These are phyloP conservation scores for Sebastes alutus DNA, from an alignment of 2,797 vertebrate genomes.

Conservation along the genomic window DNA sequence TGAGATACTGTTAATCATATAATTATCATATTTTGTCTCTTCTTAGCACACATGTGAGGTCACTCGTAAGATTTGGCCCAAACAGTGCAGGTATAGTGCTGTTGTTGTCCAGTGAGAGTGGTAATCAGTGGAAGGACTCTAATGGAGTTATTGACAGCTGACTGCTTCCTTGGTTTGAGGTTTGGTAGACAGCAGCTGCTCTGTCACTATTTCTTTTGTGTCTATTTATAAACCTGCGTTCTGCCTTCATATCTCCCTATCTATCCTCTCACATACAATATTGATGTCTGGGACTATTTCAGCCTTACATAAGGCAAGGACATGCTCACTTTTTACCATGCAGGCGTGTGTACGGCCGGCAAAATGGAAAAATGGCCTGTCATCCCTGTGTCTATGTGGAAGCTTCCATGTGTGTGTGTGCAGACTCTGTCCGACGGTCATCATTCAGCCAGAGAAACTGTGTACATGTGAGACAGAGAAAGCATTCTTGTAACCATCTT, in stretches of 20 bases:
- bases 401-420: background rate
- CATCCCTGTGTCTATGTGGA: background rate
- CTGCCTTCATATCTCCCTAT: background rate
- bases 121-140: background rate
- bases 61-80: background rate
- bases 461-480: background rate
- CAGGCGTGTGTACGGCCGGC: background rate
- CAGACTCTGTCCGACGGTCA: background rate
- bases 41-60: background rate
- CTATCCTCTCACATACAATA: constrained; percentile 53
- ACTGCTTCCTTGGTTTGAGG: background rate
- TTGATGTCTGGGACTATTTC: constrained; percentile 56
- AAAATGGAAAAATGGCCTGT: background rate
- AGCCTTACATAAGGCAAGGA: constrained; percentile 47
- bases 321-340: constrained; percentile 28
- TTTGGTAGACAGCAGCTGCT: background rate
- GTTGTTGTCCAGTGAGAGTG: background rate
- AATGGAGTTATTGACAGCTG: background rate
- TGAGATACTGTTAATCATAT: no score
- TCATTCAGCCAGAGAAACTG: background rate
- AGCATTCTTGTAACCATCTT: background rate
- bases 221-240: constrained; percentile 29
- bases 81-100: background rate
- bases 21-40: background rate
- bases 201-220: background rate